A percentile compares a stretch with the other conserved stretches of the same genome.
phyloP scores from a whole-genome alignment of 2,113 vertebrate genomes.

The Petrocephalus microphthalmus region DNA sequence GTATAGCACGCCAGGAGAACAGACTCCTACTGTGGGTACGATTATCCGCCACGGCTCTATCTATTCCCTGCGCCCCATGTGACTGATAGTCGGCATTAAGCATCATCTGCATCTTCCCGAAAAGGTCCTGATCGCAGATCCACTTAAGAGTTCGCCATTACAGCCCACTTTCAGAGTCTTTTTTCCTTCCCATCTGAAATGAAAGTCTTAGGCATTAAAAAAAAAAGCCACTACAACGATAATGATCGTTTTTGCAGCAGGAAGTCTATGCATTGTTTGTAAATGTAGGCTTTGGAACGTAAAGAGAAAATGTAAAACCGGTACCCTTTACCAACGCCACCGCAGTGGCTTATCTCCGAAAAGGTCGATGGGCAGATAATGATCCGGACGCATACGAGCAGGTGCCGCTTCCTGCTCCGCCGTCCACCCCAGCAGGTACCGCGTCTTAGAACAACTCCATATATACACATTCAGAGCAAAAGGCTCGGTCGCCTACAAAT shows the following conservation, averaged over 20 bases:
- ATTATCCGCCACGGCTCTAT: neutral
- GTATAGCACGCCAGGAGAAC: neutral
- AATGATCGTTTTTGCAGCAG: conserved; percentile 45
- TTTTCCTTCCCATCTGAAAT: neutral
- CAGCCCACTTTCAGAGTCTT: neutral
- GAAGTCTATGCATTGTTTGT: neutral
- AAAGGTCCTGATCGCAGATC: neutral
- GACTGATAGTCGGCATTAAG: neutral
- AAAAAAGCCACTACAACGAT: neutral
- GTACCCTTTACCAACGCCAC: neutral
- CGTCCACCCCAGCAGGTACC: neutral
- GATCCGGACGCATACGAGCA: neutral
- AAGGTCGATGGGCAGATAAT: neutral
- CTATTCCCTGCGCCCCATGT: neutral
- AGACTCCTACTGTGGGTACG: neutral
- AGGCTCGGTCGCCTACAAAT: neutral
- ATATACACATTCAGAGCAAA: neutral
- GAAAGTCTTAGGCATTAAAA: neutral
- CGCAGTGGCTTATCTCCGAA: neutral
- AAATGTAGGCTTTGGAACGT: neutral
- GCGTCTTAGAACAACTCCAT: neutral
- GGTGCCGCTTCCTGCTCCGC: neutral
- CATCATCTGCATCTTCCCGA: neutral
- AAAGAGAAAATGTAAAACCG: neutral
- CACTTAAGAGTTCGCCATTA: neutral